Base-by-base conservation (phyloP, 2,113 vertebrate species). In the Electrona antarctica region DNA sequence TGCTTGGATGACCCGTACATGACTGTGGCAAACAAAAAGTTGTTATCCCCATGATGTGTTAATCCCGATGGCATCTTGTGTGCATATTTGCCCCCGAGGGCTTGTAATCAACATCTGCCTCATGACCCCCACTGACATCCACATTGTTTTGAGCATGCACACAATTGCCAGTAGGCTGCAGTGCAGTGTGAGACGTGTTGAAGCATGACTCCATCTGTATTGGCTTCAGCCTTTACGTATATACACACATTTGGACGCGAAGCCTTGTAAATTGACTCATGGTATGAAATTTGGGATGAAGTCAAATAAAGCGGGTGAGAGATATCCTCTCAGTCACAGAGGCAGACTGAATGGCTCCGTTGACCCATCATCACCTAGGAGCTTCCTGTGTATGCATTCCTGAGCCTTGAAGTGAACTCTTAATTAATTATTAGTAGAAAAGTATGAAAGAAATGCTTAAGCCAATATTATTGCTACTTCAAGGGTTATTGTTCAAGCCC, bases 41-140 rank as follows among this genome's bases (percentile, higher is more conserved):
- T 50, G 12, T 67, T 14, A 57, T 3, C 12, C 45, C 11, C 5
- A 10, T 7, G 15, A 54, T 11, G 13, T n/a, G 63, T 62, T 71
- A 62, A 81, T 73, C 52, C 58, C 50, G 51, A 68, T 50, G 52
- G 50, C 50, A 57, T 45, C 50, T 74, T 67, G 14, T 58, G 41
- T 51, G 15, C 52, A 64, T 63, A 48, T 77, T 55, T 61, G 47
- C 52, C 60, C 45, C 60, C 8, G 1, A 46, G 70, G 67, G 49
- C 59, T 59, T 76, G 60, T 78, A 60, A 80, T 81, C 73, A 67
- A 77, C 74, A 88, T 83, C 64, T 85, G 77, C 62, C 55, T 66
- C 67, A 63, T 64, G 84, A 73, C 81, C 74, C 60, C 14, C 46
- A 62, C 47, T 47, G 50, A 63, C 78, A 59, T 28, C 1, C 28